These are phyloP conservation scores for Mimas tiliae DNA, from an alignment of 2,888 invertebrate genomes.

Conservation along the genomic window DNA sequence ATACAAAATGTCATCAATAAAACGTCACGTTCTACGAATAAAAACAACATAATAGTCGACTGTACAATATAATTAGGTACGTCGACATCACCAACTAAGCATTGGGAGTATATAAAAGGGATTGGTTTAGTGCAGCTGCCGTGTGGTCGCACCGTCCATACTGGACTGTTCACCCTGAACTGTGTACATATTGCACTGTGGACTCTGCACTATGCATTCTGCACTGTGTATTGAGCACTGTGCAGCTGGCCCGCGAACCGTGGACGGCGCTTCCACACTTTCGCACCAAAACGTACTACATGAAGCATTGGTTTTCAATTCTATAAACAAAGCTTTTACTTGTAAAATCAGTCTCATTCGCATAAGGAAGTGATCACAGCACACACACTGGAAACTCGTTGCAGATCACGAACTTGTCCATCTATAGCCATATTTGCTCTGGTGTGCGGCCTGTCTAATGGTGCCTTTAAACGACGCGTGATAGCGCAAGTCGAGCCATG, in stretches of 20 bases:
- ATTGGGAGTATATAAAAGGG: conserved; percentile 65
- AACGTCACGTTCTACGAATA: conserved; percentile 72
- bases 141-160: no score
- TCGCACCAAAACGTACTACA: conserved; percentile 48
- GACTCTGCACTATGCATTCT: no score
- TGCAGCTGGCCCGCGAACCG: conserved; percentile 1
- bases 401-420: no score
- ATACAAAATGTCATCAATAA: conserved; percentile 78
- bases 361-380: conserved; percentile 85
- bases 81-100: conserved; percentile 61
- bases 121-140: conserved; percentile 45
- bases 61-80: conserved; percentile 67
- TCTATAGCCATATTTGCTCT: no score
- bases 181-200: no score
- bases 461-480: no score
- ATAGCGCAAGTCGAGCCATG: no score
- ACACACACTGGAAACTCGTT: conserved; percentile 83
- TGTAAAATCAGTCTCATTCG: conserved; percentile 85
- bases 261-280: conserved; percentile 23
- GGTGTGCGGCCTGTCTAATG: no score
- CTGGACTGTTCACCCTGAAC: no score
- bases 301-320: conserved; percentile 66
- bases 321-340: conserved; percentile 77
- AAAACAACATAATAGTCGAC: conserved; percentile 65
- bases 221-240: no score